Evolutionary conservation across 2,113 vertebrate genomes (phyloP).

Genomic region (Mixornis gularis): DNA sequence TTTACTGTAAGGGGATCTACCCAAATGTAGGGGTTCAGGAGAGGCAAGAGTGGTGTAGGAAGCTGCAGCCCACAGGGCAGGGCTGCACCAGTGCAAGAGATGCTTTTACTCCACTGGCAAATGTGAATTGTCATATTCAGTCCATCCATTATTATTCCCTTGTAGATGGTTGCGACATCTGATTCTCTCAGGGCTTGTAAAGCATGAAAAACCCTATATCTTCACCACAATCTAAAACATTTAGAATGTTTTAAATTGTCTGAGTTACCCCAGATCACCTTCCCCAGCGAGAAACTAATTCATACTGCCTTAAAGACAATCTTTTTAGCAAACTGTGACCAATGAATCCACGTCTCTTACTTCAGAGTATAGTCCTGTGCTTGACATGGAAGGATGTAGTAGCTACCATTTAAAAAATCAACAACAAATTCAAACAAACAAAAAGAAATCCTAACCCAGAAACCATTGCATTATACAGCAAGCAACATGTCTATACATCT

Average conservation of each 20-base stretch:
- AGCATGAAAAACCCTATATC: background rate
- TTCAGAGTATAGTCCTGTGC: background rate
- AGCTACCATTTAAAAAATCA: background rate
- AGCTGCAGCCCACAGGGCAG: background rate
- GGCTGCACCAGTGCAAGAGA: background rate
- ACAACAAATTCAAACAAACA: background rate
- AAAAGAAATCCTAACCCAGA: background rate
- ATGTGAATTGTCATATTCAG: background rate
- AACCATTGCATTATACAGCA: background rate
- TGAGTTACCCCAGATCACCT: background rate
- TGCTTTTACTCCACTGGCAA: background rate
- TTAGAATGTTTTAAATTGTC: background rate
- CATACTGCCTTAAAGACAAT: background rate
- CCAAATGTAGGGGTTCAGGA: background rate
- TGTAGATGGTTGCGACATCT: background rate
- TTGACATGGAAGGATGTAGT: background rate
- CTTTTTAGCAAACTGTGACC: background rate
- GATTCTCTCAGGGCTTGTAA: background rate
- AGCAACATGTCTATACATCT: background rate
- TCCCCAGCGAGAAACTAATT: background rate
- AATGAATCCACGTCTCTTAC: background rate
- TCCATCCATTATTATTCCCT: background rate
- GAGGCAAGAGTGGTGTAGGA: background rate
- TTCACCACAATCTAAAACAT: background rate
- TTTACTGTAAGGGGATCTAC: background rate